A percentile compares a stretch with the other conserved stretches of the same genome.
phyloP scores from a whole-genome alignment of 2,797 vertebrate genomes.

The Ctenochaetus hawaiiensis region DNA sequence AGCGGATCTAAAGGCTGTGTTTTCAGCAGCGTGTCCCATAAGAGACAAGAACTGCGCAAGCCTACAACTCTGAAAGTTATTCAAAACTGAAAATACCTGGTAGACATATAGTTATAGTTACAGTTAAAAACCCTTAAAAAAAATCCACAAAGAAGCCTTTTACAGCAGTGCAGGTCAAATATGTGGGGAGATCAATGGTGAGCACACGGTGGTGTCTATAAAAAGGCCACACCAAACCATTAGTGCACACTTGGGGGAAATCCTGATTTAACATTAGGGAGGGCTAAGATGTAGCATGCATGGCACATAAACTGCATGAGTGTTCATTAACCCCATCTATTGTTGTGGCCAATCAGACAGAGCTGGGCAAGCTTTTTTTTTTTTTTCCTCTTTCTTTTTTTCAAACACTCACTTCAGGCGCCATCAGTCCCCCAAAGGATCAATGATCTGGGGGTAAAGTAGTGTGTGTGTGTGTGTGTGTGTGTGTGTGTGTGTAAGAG shows the following conservation, averaged over 20 bases:
- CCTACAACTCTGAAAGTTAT: background rate
- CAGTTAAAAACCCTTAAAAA: background rate
- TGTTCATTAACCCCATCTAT: slow-evolving; percentile 64
- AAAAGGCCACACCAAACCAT: slow-evolving; percentile 40
- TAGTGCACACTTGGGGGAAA: slow-evolving; percentile 36
- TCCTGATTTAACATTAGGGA: slow-evolving; percentile 32
- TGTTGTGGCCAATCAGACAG: slow-evolving; percentile 43
- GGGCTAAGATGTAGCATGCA: slow-evolving; percentile 18
- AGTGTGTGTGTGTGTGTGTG: slow-evolving; percentile 38
- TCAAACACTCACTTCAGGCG: slow-evolving; percentile 59
- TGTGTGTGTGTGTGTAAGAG: background rate
- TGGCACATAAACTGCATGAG: slow-evolving; percentile 36
- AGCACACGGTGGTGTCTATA: slow-evolving; percentile 31
- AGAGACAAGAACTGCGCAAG: background rate
- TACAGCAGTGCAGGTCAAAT: slow-evolving; percentile 8
- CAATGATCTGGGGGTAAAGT: slow-evolving; percentile 61
- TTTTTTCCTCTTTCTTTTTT: slow-evolving; percentile 17
- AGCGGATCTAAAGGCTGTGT: background rate
- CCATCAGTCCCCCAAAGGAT: slow-evolving; percentile 65
- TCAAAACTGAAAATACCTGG: background rate
- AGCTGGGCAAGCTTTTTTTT: slow-evolving; percentile 9
- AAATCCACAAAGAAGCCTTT: background rate
- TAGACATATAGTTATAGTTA: background rate
- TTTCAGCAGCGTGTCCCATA: background rate
- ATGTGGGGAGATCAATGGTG: slow-evolving; percentile 37